Evolutionary conservation across 1,140 invertebrate species (phyloP).

Genomic region (Plodia interpunctella): DNA sequence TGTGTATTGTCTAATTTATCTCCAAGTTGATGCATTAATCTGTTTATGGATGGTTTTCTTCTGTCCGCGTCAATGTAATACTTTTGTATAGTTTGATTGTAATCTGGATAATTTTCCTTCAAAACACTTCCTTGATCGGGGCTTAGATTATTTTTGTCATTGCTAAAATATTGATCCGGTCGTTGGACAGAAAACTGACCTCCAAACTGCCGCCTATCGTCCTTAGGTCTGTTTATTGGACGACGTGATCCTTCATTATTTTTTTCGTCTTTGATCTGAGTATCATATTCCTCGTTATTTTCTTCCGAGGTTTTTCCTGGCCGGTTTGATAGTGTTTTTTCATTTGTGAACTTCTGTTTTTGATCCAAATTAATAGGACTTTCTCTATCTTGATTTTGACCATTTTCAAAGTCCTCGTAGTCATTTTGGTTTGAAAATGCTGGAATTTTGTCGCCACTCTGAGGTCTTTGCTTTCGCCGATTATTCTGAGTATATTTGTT

Average conservation of each 20-base stretch:
- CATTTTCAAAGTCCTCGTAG: neutral
- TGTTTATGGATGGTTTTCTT: no score
- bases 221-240: neutral
- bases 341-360: neutral
- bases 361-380: neutral
- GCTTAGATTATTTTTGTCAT: neutral
- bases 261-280: neutral
- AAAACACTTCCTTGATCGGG: neutral
- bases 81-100: neutral
- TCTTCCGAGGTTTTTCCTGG: no score
- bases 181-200: neutral
- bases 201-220: neutral
- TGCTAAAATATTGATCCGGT: neutral
- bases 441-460: neutral
- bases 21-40: no score
- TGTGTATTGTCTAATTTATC: neutral
- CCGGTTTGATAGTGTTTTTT: no score
- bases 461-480: neutral
- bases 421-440: neutral
- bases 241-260: neutral
- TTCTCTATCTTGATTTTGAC: neutral
- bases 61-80: no score
- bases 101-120: neutral
- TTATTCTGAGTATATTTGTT: neutral
- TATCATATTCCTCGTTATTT: neutral